Evolutionary conservation across 1,140 invertebrate genomes (phyloP), one percentile per base, ranked within the genome.

Genomic region (Argopecten irradians): DNA sequence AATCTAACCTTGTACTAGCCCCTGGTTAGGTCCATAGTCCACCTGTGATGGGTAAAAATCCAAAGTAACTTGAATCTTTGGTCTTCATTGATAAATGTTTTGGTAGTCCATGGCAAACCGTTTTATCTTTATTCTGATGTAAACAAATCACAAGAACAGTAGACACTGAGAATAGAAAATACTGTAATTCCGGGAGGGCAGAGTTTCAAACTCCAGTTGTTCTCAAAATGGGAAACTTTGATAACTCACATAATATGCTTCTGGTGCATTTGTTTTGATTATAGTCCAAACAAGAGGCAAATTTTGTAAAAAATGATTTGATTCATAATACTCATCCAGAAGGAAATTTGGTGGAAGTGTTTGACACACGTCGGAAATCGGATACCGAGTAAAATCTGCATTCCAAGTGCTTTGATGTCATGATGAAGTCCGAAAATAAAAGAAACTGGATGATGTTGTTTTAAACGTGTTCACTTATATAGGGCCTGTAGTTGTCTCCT

Each of bases 1-100:
- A 86, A 41, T 43, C 91, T 88, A 92, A 96, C 96, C 96, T 88
- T 96, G 93, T 1, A 96, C 95, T 34, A 98, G 96, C 71, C 97
- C n/a, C 97, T 28, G 95, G 94, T 19, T 97, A 97, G 1, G 95
- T 96, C 91, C 97, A 97, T 34, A 95, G 95, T 0, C 94, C 93
- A 13, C 96, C 96, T 34, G 93, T 96, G 55, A 97, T 94, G 0
- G 98, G 97, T 94, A 98, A 98, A 91, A 98, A 97, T 2, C 97
- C 97, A 82, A 97, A 97, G 85, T 98, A 97, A 89, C n/a, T n/a
- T 96, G 96, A 32, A 97, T 93, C 1, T 96, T 94, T 3, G 92
- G 95, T 91, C n/a, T 96, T 97, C 71, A 96, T 96, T 8, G 95
- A 94, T 0, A 95, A 93, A 86, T 95, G 94, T 0, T 91, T 93